Evolutionary conservation across 2,888 invertebrate species (phyloP), one percentile per base, ranked within the genome.

Genomic region (Mactromeris polynyma): DNA sequence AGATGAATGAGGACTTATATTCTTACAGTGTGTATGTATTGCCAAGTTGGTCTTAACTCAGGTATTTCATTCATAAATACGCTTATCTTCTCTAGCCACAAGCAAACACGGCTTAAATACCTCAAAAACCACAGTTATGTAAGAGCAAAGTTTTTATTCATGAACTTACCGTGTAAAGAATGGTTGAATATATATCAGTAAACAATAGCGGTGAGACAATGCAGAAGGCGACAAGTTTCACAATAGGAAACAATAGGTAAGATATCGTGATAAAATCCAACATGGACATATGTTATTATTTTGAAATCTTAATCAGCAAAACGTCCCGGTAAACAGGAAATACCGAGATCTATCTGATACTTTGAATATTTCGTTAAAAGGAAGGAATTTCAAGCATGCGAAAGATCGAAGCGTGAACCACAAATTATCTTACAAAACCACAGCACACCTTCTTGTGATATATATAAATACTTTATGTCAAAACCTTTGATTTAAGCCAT

Each of bases 41-140:
- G 36, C 73, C 73, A 33, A 33, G 73, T 19, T 73, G 58, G 26
- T 64, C 33, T 36, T 73, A 6, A 73, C 17, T 7, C 17, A 36
- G 73, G 73, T 73, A 73, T 73, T 73, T 73, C 73, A 73, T 73
- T 73, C 73, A 73, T 33, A 73, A 73, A 73, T 36, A 36, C 36
- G 26, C 73, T 73, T 73, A 36, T 36, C 33, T 73, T 33, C 36
- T 73, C 31, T 2, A 19, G 36, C 73, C n/a, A 33, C 73, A 33
- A 36, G 33, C 36, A 69, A 33, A 69, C 31, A 69, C 11, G 21
- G 58, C 33, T 36, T 73, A 36, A 73, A 73, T 73, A 73, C 33
- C 36, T 17, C 21, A 33, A 36, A 73, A 73, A 73, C 73, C 73
- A 36, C 73, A 73, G 33, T 73, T 73, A 73, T 73, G 73, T 73